Evolutionary conservation across 2,888 invertebrate genomes (phyloP).

Genomic region (Conchocele bisecta): DNA sequence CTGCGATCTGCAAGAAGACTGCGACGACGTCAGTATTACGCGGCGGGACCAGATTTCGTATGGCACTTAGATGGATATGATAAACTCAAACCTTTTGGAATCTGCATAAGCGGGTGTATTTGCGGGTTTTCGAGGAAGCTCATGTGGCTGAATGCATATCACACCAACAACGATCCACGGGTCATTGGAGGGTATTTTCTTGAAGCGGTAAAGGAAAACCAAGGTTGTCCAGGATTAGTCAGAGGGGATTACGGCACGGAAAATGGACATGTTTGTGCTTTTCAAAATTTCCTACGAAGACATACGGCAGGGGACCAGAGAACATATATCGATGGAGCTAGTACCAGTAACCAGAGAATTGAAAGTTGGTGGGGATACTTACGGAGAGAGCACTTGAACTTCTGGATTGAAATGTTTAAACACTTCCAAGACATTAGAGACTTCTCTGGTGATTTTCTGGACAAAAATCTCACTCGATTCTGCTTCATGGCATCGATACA

Average conservation of each 20-base stretch:
- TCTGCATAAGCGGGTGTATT: no score
- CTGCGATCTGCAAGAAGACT: slow-evolving; percentile 14
- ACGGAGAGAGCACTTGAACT: slow-evolving; percentile 30
- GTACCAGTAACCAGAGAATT: no score
- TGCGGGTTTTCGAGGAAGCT: slow-evolving; percentile 32
- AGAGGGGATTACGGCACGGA: slow-evolving; percentile 26
- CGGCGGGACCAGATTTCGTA: slow-evolving; percentile 34
- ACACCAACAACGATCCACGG: slow-evolving; percentile 34
- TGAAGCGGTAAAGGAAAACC: slow-evolving; percentile 18
- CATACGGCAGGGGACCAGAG: neutral
- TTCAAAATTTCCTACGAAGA: slow-evolving; percentile 6
- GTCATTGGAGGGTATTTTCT: slow-evolving; percentile 29
- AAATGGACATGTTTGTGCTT: slow-evolving; percentile 9
- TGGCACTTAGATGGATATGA: slow-evolving; percentile 46
- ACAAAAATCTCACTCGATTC: slow-evolving; percentile 37
- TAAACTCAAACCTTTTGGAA: no score
- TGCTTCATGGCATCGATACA: slow-evolving; percentile 40
- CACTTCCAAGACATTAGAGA: slow-evolving; percentile 21
- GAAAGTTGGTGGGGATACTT: no score
- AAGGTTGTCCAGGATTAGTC: slow-evolving; percentile 7
- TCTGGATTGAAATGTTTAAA: slow-evolving; percentile 41
- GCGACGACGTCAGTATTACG: slow-evolving; percentile 27
- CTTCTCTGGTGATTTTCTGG: slow-evolving; percentile 24
- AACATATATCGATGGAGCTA: slow-evolving; percentile 14
- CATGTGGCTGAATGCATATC: slow-evolving; percentile 34